phyloP scores from a whole-genome alignment of 2,888 invertebrate species.

The Plemyria rubiginata region DNA sequence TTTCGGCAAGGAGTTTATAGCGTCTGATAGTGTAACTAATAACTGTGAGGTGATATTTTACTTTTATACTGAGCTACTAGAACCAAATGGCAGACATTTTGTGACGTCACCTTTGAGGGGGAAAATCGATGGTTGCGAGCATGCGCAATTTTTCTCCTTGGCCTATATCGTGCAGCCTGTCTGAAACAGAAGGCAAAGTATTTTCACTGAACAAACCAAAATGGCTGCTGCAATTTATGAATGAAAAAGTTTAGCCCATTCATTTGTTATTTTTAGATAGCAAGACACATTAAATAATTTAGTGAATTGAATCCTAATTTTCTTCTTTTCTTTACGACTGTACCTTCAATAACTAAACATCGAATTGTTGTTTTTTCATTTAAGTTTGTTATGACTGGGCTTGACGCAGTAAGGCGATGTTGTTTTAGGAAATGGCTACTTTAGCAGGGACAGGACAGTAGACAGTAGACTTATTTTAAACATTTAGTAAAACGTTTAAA shows the following conservation, averaged over 20 bases:
- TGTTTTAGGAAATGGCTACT: conserved; percentile 8
- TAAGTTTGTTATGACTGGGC: conserved; percentile 12
- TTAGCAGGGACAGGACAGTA: not conserved
- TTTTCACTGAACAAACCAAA: conserved; percentile 62
- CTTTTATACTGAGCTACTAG: conserved; percentile 69
- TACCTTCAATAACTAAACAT: conserved; percentile 13
- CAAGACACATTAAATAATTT: conserved; percentile 23
- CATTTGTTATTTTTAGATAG: conserved; percentile 69
- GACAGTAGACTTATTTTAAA: no score
- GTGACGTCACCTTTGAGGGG: conserved; percentile 71
- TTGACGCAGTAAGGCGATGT: conserved; percentile 4
- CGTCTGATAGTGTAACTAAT: conserved; percentile 57
- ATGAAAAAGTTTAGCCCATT: conserved; percentile 69
- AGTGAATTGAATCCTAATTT: conserved; percentile 23
- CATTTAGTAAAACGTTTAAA: no score
- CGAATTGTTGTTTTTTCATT: conserved; percentile 3
- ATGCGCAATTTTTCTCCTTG: conserved; percentile 75
- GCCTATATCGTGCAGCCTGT: conserved; percentile 65
- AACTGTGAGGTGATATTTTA: conserved; percentile 64
- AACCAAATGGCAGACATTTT: conserved; percentile 70
- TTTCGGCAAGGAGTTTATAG: conserved; percentile 54
- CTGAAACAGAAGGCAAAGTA: conserved; percentile 61
- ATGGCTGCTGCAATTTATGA: conserved; percentile 73
- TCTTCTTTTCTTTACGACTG: conserved; percentile 4
- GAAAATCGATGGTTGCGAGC: conserved; percentile 75